These are phyloP conservation scores for Cactoblastis cactorum DNA, from an alignment of 2,888 invertebrate genomes.

Conservation along the genomic window DNA sequence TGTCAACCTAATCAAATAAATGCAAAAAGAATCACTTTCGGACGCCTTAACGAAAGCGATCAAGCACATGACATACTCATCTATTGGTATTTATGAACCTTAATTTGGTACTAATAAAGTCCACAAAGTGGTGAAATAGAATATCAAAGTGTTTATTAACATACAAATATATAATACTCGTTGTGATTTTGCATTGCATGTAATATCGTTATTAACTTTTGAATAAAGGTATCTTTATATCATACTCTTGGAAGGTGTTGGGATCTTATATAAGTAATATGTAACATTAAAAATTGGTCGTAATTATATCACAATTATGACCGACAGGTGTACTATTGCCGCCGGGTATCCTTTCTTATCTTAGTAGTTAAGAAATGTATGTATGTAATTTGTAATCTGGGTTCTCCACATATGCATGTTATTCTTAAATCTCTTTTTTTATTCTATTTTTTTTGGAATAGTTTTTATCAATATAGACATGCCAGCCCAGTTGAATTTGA, in stretches of 20 bases:
- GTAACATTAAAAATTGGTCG: not conserved
- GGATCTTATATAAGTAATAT: constrained; percentile 2
- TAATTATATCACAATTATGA: not conserved
- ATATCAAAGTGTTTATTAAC: not conserved
- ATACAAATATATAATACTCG: constrained; percentile 9
- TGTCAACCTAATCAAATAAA: constrained; percentile 2
- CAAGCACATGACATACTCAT: not conserved
- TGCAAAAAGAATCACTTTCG: not conserved
- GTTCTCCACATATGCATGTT: too few relatives aligned
- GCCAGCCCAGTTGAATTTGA: too few relatives aligned
- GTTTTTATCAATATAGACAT: too few relatives aligned
- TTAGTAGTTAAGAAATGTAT: too few relatives aligned
- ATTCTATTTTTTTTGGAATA: too few relatives aligned
- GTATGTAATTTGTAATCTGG: too few relatives aligned
- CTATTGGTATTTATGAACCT: not conserved
- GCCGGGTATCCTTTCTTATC: too few relatives aligned
- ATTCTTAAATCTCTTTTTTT: too few relatives aligned
- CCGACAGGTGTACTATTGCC: too few relatives aligned
- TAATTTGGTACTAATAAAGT: not conserved
- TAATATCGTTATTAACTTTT: constrained; percentile 10
- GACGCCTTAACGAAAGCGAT: not conserved
- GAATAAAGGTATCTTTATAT: not conserved
- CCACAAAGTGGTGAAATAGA: not conserved
- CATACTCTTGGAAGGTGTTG: not conserved
- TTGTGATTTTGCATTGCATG: constrained; percentile 15